Evolutionary conservation across 92 coral and sea anemone species (phyloP).

Genomic region (Phymanthus crucifer): DNA sequence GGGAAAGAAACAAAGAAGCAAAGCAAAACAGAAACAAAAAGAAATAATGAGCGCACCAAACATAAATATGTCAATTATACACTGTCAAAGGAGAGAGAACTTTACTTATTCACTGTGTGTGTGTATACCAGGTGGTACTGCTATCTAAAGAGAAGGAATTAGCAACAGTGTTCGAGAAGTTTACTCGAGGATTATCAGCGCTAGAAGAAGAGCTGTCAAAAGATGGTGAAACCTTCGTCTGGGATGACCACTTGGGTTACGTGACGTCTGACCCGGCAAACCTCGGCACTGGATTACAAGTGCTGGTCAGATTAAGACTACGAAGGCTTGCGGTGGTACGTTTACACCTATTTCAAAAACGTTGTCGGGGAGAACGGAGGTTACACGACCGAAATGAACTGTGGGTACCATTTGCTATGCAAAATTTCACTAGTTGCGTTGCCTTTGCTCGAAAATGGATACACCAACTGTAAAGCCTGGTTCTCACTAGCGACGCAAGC

Average conservation of each 20-base stretch:
- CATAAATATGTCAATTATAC: no score
- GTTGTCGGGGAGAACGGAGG: no score
- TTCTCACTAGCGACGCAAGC: no score
- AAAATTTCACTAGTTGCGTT: no score
- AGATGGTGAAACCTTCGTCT: conserved; percentile 65
- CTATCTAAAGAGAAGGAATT: conserved; percentile 48
- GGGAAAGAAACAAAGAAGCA: no score
- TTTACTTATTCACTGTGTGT: neutral
- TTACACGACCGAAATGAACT: no score
- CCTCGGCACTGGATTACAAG: conserved; percentile 70
- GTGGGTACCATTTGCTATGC: no score
- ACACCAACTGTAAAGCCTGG: no score
- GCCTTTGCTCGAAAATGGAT: no score
- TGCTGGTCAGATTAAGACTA: conserved; percentile 55
- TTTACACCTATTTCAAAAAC: no score
- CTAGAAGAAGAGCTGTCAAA: conserved; percentile 59
- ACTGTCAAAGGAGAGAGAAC: no score
- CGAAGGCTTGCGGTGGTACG: conserved; percentile 71
- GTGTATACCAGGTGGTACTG: conserved; percentile 12
- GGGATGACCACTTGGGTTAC: conserved; percentile 73
- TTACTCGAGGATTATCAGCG: conserved; percentile 56
- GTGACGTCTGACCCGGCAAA: conserved; percentile 76
- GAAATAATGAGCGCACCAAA: no score
- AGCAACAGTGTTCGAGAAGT: conserved; percentile 46
- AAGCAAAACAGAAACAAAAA: neutral